Evolutionary conservation across 1,140 invertebrate species (phyloP).

Genomic region (Parasteatoda tepidariorum): DNA sequence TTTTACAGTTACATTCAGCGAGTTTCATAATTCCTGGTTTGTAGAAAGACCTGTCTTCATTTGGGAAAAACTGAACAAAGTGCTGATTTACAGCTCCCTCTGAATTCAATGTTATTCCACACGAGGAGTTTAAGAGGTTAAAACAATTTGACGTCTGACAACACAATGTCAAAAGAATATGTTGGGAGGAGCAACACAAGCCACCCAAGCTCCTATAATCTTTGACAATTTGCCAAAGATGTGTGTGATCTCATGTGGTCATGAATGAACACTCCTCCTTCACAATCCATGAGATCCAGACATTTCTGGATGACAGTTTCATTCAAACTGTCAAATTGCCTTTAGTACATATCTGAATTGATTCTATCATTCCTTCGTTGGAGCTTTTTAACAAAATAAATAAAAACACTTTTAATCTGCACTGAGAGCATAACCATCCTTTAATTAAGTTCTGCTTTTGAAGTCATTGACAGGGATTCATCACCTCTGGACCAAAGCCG

Average conservation of each 20-base stretch:
- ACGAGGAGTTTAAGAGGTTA: not conserved
- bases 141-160: conserved; percentile 69
- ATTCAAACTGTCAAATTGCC: conserved; percentile 15
- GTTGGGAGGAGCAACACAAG: conserved; percentile 70
- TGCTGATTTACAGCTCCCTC: not conserved
- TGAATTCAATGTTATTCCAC: conserved; percentile 6
- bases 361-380: conserved; percentile 21
- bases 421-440: conserved; percentile 49
- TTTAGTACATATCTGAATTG: conserved; percentile 24
- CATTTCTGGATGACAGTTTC: conserved; percentile 2
- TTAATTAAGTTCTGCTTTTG: not conserved
- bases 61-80: not conserved
- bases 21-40: not conserved
- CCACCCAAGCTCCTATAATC: conserved; percentile 67
- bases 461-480: not conserved
- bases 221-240: conserved; percentile 26
- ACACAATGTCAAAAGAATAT: conserved; percentile 69
- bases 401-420: conserved; percentile 13
- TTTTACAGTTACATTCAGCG: too few relatives aligned
- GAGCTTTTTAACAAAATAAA: conserved; percentile 15
- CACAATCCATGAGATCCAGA: not conserved
- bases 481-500: not conserved
- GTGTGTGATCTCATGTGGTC: conserved; percentile 64
- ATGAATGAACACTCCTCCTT: conserved; percentile 49
- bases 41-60: not conserved